A percentile compares a stretch with the other conserved stretches of the same genome.
Conservation (phyloP, 1,140 invertebrate species). For the Forficula auricularia region DNA sequence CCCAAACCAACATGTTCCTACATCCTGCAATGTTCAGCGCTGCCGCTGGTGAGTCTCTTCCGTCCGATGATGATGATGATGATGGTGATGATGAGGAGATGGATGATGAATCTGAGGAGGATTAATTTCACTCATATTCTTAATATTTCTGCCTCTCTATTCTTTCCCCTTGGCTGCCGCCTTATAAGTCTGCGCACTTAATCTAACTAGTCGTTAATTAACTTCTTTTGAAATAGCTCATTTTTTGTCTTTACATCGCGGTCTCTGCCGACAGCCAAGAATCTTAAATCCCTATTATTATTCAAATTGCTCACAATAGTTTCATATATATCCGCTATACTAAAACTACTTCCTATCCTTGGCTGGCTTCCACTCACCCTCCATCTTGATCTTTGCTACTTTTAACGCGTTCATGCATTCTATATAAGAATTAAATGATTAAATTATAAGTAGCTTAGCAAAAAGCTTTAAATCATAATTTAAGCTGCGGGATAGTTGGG, state of each 20-base stretch:
- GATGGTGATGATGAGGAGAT: too few species aligned
- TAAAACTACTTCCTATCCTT: neutral
- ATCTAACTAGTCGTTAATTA: too few species aligned
- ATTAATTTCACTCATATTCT: neutral
- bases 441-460: neutral
- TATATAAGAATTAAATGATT: constrained; percentile 3
- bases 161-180: neutral
- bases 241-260: too few species aligned
- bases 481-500: constrained; percentile 1
- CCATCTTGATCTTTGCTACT: constrained; percentile 3
- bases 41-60: constrained; percentile 17
- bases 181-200: neutral
- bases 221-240: too few species aligned
- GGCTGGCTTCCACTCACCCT: constrained; percentile 1
- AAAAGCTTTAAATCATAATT: constrained; percentile 5
- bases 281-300: too few species aligned
- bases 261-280: too few species aligned
- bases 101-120: too few species aligned
- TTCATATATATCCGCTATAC: neutral
- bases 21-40: constrained; percentile 18
- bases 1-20: constrained; percentile 16
- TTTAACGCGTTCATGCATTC: neutral
- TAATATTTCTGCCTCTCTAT: constrained; percentile 1
- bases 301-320: too few species aligned
- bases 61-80: neutral